Conservation (phyloP, 2,113 vertebrate species). For the Mungos mungo region DNA sequence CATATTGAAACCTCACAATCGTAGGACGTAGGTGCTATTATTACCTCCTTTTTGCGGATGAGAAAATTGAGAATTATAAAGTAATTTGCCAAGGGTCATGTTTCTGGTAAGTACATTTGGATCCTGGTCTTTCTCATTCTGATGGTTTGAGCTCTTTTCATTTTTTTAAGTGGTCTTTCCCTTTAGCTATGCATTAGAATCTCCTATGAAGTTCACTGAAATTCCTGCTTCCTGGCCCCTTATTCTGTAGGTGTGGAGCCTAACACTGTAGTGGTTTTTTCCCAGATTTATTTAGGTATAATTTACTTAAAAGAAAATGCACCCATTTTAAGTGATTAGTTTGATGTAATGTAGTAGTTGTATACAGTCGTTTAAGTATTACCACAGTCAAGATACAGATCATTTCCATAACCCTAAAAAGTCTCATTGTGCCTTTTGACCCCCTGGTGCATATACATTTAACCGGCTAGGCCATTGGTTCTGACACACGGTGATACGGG, state of each 20-base stretch:
- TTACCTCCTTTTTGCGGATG: neutral
- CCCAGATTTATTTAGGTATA: neutral
- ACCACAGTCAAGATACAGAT: neutral
- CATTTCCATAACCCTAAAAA: neutral
- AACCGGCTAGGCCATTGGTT: neutral
- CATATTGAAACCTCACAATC: neutral
- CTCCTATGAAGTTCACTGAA: neutral
- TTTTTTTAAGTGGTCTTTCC: neutral
- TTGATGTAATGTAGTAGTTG: neutral
- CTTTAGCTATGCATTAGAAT: neutral
- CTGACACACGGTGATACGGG: neutral
- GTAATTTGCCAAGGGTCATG: neutral
- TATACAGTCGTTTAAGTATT: neutral
- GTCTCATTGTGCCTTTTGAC: neutral
- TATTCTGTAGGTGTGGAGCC: neutral
- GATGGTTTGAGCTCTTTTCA: neutral
- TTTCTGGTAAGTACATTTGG: conserved; percentile 19
- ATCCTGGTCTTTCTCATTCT: neutral
- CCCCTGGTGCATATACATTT: neutral
- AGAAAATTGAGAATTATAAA: conserved; percentile 13
- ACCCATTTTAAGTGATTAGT: neutral
- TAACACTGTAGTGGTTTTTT: neutral
- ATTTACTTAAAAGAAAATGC: conserved; percentile 32
- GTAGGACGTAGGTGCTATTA: neutral
- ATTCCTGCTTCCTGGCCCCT: neutral